These are phyloP conservation scores for Podotricha telesiphe DNA, from an alignment of 2,888 invertebrate genomes.

Conservation along the genomic window DNA sequence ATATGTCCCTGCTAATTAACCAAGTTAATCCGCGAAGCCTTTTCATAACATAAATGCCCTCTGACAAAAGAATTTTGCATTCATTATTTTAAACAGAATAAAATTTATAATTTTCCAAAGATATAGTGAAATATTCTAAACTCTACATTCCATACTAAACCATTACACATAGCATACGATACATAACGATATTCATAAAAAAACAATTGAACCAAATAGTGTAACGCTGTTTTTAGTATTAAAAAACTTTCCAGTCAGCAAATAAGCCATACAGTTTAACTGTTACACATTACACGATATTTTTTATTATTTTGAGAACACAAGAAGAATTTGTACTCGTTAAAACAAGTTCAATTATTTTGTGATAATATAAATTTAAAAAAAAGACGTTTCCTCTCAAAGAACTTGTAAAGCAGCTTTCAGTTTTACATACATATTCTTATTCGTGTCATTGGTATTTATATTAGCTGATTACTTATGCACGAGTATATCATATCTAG, in stretches of 20 bases:
- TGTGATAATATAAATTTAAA: background rate
- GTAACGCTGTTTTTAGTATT: background rate
- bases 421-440: conserved; percentile 11
- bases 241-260: background rate
- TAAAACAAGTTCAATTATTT: conserved; percentile 11
- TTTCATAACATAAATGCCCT: too few species aligned
- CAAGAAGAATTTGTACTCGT: background rate
- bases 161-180: too few species aligned
- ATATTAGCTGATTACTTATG: background rate
- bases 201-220: too few species aligned
- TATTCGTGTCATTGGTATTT: background rate
- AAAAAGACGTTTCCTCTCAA: background rate
- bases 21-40: too few species aligned
- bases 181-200: too few species aligned
- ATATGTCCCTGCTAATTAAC: too few species aligned
- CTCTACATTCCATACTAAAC: too few species aligned
- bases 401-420: background rate
- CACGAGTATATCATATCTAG: background rate
- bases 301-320: background rate
- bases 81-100: too few species aligned
- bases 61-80: too few species aligned
- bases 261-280: background rate
- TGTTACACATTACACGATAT: background rate
- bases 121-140: too few species aligned
- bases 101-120: too few species aligned